These are phyloP conservation scores for Dermochelys coriacea DNA, from an alignment of 2,797 vertebrate genomes.

Conservation along the genomic window DNA sequence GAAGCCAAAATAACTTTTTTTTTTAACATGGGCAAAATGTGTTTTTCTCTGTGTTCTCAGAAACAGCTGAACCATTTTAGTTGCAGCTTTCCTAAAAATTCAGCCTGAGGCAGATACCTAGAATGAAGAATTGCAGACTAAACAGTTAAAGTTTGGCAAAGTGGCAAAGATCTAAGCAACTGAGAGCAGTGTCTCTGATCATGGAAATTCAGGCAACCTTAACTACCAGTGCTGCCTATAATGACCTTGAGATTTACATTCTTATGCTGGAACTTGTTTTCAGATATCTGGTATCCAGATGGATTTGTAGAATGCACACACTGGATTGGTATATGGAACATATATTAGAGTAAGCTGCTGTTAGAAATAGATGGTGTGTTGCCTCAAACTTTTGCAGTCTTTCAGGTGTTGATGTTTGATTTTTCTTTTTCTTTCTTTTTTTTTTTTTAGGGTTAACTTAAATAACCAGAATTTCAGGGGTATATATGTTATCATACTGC, in stretches of 20 bases:
- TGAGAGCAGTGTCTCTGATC: not conserved
- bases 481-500: not conserved
- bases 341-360: not conserved
- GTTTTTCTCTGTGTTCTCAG: not conserved
- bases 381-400: not conserved
- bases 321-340: not conserved
- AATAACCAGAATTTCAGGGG: not conserved
- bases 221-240: not conserved
- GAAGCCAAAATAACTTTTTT: too few species aligned
- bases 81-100: not conserved
- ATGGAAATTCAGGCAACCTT: not conserved
- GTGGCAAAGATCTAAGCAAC: not conserved
- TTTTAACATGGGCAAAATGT: too few species aligned
- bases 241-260: not conserved
- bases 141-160: not conserved
- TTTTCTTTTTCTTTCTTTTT: not conserved
- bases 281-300: not conserved
- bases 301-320: not conserved
- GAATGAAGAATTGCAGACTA: not conserved
- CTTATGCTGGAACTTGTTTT: not conserved
- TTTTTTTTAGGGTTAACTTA: not conserved
- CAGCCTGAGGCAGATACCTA: accelerated
- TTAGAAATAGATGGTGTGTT: not conserved
- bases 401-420: not conserved
- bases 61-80: not conserved